These are phyloP conservation scores for Cossypha heuglini DNA, from an alignment of 2,797 vertebrate species.

Conservation along the genomic window DNA sequence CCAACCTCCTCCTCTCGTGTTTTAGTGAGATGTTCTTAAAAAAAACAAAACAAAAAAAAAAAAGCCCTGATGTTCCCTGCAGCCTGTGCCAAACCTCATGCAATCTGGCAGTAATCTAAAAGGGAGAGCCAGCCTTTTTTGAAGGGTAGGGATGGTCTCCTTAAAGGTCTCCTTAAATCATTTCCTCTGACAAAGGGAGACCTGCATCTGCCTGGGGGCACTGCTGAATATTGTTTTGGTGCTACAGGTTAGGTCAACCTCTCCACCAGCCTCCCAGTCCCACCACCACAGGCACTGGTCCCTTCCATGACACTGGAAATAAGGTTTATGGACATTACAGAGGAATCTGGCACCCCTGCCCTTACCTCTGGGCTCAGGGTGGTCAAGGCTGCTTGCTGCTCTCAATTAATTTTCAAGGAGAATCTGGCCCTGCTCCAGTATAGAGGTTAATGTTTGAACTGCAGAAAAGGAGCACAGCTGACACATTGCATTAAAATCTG, in stretches of 20 bases:
- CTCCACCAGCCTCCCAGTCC: neutral
- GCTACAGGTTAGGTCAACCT: neutral
- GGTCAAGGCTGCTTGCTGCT: rapidly evolving
- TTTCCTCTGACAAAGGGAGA: neutral
- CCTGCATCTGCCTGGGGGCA: neutral
- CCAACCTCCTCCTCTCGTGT: rapidly evolving
- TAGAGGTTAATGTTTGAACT: neutral
- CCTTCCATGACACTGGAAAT: neutral
- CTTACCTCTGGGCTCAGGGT: neutral
- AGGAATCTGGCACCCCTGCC: rapidly evolving
- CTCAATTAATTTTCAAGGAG: neutral
- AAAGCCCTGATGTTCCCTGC: neutral
- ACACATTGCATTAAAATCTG: neutral
- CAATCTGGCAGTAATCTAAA: neutral
- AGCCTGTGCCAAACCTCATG: neutral
- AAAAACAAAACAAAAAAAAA: neutral
- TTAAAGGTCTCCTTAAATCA: neutral
- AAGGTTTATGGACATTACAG: neutral
- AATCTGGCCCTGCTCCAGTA: neutral
- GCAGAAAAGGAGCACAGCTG: neutral
- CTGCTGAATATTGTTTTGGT: neutral
- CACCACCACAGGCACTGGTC: neutral
- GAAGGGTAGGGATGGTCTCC: neutral
- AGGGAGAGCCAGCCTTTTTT: neutral
- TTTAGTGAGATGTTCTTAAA: neutral